Percentiles rank a stretch among this genome's conserved stretches.
phyloP scores from a whole-genome alignment of 2,888 invertebrate genomes.

The Ephialtes manifestator region DNA sequence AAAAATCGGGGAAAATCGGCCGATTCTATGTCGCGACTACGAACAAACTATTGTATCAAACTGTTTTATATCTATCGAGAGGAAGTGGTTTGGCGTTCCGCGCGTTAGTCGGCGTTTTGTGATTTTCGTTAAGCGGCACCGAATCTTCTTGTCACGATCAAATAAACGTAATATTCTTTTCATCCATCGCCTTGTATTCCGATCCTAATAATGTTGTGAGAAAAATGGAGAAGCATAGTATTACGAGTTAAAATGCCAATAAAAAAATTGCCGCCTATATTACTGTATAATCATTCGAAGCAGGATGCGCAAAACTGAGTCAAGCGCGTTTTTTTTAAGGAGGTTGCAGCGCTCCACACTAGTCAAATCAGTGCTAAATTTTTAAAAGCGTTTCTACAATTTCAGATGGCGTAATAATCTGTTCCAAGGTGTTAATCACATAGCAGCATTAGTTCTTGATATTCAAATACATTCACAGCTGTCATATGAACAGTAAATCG shows the following conservation, averaged over 20 bases:
- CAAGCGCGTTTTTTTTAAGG: too few relatives aligned
- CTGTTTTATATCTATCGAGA: constrained; percentile 56
- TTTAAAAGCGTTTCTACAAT: too few relatives aligned
- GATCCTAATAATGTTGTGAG: neutral
- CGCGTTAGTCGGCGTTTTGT: constrained; percentile 25
- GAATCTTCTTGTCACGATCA: constrained; percentile 68
- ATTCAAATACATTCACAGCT: too few relatives aligned
- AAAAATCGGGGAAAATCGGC: constrained; percentile 30
- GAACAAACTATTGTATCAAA: constrained; percentile 58
- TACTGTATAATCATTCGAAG: neutral
- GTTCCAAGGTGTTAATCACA: too few relatives aligned
- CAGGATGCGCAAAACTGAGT: too few relatives aligned
- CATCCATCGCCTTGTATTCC: constrained; percentile 14
- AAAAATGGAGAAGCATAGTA: neutral
- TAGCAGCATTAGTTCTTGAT: too few relatives aligned
- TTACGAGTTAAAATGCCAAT: neutral
- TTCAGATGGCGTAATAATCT: too few relatives aligned
- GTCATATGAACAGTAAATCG: too few relatives aligned
- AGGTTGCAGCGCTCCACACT: too few relatives aligned
- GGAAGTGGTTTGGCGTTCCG: neutral
- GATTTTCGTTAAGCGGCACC: constrained; percentile 36
- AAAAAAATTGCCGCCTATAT: neutral
- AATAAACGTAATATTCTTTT: constrained; percentile 67
- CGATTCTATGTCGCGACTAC: constrained; percentile 40
- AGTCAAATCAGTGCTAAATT: too few relatives aligned